Percentiles rank a stretch among this genome's conserved stretches.
These are phyloP conservation scores for Molossus molossus DNA, from an alignment of 2,797 vertebrate genomes.

Conservation along the genomic window DNA sequence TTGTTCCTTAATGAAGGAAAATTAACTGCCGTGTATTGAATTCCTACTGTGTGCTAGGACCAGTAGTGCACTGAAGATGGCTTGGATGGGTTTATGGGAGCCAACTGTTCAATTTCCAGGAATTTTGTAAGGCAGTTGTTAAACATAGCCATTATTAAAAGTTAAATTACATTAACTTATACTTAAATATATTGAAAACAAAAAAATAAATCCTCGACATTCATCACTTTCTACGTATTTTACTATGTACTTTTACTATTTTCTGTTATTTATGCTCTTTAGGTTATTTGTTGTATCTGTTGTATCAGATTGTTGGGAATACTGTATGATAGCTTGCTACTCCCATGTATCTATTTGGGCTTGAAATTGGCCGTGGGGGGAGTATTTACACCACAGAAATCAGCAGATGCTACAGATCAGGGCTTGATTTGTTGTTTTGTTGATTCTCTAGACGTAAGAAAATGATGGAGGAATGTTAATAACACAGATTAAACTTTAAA, in stretches of 20 bases:
- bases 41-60: not conserved
- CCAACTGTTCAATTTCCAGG: not conserved
- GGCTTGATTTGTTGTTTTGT: not conserved
- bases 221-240: conserved; percentile 7
- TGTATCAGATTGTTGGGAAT: not conserved
- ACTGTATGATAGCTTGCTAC: not conserved
- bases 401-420: not conserved
- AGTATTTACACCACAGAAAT: conserved; percentile 11
- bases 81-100: not conserved
- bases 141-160: conserved; percentile 34
- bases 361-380: not conserved
- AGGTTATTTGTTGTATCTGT: not conserved
- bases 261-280: not conserved
- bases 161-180: not conserved
- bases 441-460: conserved; percentile 33
- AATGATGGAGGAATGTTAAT: conserved; percentile 6
- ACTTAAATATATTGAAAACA: conserved; percentile 18
- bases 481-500: conserved; percentile 18
- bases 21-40: not conserved
- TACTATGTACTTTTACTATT: not conserved
- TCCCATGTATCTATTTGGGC: not conserved
- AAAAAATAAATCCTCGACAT: not conserved
- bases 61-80: not conserved
- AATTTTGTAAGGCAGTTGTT: not conserved
- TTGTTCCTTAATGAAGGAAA: not conserved